Evolutionary conservation across 2,888 invertebrate genomes (phyloP).

Genomic region (Cerastis leucographa): DNA sequence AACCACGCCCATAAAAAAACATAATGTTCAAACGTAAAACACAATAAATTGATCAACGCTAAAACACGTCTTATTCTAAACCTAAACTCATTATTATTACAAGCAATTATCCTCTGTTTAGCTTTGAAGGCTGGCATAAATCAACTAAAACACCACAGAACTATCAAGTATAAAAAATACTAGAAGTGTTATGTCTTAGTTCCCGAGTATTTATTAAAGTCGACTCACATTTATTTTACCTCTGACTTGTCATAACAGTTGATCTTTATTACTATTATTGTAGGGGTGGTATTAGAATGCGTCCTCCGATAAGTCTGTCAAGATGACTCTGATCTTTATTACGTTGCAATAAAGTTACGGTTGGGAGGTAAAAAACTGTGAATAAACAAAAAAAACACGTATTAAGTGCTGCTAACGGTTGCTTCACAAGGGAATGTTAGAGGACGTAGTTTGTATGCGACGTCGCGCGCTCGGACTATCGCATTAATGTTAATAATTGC

Average conservation of each 20-base stretch:
- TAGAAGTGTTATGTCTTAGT: constrained; percentile 48
- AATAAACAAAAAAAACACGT: constrained; percentile 38
- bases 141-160: constrained; percentile 36
- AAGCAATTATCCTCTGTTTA: constrained; percentile 48
- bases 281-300: neutral
- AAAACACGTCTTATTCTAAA: constrained; percentile 31
- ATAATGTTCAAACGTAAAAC: neutral
- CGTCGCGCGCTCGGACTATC: constrained; percentile 56
- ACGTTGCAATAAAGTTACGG: neutral
- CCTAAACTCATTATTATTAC: constrained; percentile 40
- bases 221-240: neutral
- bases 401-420: constrained; percentile 74
- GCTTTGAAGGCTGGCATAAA: constrained; percentile 56
- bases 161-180: constrained; percentile 42
- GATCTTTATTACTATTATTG: neutral
- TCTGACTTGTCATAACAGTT: neutral
- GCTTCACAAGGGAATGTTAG: constrained; percentile 73
- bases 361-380: neutral
- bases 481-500: constrained; percentile 65
- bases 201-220: constrained; percentile 52
- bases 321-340: neutral
- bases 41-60: constrained; percentile 20
- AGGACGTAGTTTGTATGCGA: constrained; percentile 83
- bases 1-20: constrained; percentile 14
- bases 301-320: neutral